Conservation (phyloP, 1,140 invertebrate species). For the Pseudomyrmex gracilis region DNA sequence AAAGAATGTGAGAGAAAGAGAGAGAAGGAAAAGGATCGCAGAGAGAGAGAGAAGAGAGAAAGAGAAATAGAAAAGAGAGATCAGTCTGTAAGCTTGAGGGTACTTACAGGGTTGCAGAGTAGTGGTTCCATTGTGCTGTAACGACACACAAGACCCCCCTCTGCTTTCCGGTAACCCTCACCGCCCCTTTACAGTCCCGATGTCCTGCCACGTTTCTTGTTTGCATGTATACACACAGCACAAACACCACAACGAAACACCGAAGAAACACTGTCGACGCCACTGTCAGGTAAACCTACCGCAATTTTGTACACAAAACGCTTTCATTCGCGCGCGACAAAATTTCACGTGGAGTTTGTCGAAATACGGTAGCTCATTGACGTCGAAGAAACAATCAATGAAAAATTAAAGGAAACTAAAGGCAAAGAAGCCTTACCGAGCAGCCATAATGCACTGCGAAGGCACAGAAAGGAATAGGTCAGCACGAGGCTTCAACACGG, state of each 20-base stretch:
- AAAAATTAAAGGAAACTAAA: constrained; percentile 49
- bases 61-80: constrained; percentile 57
- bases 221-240: constrained; percentile 38
- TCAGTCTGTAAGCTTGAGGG: constrained; percentile 68
- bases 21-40: constrained; percentile 19
- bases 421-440: constrained; percentile 74
- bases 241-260: constrained; percentile 27
- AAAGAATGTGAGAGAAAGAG: background rate
- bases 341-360: constrained; percentile 7
- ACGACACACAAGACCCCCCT: constrained; percentile 73
- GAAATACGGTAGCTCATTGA: constrained; percentile 27
- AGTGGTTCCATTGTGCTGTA: constrained; percentile 78
- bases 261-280: constrained; percentile 55
- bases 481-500: constrained; percentile 80
- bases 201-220: constrained; percentile 57
- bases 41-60: background rate
- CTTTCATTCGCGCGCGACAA: constrained; percentile 15
- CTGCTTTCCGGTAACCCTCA: constrained; percentile 64
- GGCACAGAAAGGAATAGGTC: constrained; percentile 84
- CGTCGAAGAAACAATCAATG: constrained; percentile 47
- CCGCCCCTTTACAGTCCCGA: constrained; percentile 44
- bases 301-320: constrained; percentile 22
- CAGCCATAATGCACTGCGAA: constrained; percentile 83
- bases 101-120: constrained; percentile 76
- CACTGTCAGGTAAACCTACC: constrained; percentile 27